These are phyloP conservation scores for Thyatira batis DNA, from an alignment of 2,888 invertebrate genomes.

Conservation along the genomic window DNA sequence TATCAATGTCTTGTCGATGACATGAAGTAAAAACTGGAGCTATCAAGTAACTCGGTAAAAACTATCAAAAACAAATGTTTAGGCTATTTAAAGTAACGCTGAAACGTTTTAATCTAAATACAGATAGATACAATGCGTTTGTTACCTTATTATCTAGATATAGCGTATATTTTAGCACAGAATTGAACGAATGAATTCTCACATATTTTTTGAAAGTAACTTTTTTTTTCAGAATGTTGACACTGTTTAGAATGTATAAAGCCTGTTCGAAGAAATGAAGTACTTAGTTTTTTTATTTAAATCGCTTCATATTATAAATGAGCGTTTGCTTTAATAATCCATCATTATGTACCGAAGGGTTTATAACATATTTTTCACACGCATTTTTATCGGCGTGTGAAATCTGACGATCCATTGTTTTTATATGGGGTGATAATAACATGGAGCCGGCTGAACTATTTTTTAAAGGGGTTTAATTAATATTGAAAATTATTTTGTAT, in stretches of 20 bases:
- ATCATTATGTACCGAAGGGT: conserved; percentile 11
- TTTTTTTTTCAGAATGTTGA: neutral
- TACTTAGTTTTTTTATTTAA: conserved; percentile 6
- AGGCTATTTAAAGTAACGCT: too few relatives aligned
- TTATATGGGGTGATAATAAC: conserved; percentile 29
- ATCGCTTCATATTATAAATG: neutral
- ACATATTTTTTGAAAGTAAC: neutral
- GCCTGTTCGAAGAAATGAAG: conserved; percentile 21
- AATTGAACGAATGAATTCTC: neutral
- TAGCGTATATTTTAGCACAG: neutral
- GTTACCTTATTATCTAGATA: neutral
- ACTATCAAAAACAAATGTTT: neutral
- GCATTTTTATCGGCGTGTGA: conserved; percentile 47
- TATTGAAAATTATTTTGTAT: neutral
- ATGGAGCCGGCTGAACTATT: conserved; percentile 6
- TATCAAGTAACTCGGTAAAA: neutral
- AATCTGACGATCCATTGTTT: conserved; percentile 43
- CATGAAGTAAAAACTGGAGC: neutral
- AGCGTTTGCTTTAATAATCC: neutral
- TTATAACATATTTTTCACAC: conserved; percentile 35
- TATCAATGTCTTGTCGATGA: neutral
- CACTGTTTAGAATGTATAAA: neutral
- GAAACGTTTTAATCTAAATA: neutral
- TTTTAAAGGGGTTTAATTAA: neutral
- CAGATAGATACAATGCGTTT: neutral